phyloP scores from a whole-genome alignment of 2,888 invertebrate species.

The Hoplodrina ambigua region DNA sequence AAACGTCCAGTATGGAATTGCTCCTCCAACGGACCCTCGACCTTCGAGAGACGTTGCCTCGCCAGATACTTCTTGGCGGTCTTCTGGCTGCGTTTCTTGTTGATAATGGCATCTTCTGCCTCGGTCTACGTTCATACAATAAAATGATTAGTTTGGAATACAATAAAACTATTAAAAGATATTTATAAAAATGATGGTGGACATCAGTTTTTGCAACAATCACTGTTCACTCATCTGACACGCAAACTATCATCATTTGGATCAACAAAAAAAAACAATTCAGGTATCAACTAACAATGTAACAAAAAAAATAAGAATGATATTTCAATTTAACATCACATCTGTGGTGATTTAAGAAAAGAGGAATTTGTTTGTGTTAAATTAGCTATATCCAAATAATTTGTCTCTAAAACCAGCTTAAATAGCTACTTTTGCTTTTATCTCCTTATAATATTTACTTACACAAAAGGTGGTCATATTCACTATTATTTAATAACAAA shows the following conservation, averaged over 20 bases:
- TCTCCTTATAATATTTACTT: too few relatives aligned
- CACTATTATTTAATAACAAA: too few relatives aligned
- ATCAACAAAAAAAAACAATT: conserved; percentile 2
- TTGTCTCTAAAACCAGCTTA: too few relatives aligned
- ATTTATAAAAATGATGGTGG: neutral
- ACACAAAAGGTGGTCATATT: too few relatives aligned
- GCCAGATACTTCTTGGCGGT: conserved; percentile 97
- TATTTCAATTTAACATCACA: neutral
- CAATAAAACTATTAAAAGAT: neutral
- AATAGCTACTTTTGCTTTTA: too few relatives aligned
- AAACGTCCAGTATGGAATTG: conserved; percentile 99
- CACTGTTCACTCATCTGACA: conserved; percentile 89
- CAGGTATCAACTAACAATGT: too few relatives aligned
- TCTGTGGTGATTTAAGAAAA: too few relatives aligned
- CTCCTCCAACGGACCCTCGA: conserved; percentile 98
- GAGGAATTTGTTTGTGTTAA: too few relatives aligned
- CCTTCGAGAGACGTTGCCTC: conserved; percentile 97
- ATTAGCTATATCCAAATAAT: too few relatives aligned
- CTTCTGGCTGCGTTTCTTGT: conserved; percentile 98
- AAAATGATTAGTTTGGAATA: conserved; percentile 14
- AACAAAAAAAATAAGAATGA: neutral
- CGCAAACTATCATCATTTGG: conserved; percentile 83
- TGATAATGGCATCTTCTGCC: conserved; percentile 98
- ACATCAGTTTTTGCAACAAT: conserved; percentile 67
- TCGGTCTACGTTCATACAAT: conserved; percentile 92